Base-by-base conservation (phyloP, 2,888 invertebrate genomes). In the Pocota personata region DNA sequence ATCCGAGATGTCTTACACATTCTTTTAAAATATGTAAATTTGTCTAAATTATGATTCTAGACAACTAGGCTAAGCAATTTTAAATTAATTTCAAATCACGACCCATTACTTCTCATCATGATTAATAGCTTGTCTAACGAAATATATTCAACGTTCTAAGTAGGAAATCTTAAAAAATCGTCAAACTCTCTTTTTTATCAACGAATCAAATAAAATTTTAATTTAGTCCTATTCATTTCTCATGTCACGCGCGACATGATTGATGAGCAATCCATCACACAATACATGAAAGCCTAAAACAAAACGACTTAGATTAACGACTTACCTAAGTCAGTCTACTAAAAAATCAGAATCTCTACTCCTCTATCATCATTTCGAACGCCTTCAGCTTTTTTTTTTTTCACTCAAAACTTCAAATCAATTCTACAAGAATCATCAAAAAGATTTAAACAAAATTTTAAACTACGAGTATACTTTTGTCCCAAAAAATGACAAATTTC, bases 401-500 rank as follows among this genome's bases (percentile, higher is more conserved):
- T 30, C 8, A n/a, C n/a, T n/a, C n/a, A n/a, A n/a, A n/a, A 16
- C 24, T n/a, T 60, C 35, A 10, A 35, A 32, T 35, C 3, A 48
- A n/a, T 35, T 35, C 21, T n/a, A 7, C 35, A 32, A 32, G 21
- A 32, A 32, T 4, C 43, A 62, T 64, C 14, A 27, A 30, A 43
- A 43, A 46, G 43, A 32, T 21, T 21, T 10, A 57, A 16, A 24
- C 30, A 14, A 50, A 35, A 19, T 5, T 12, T 52, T 40, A 27
- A 52, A 35, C 35, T 12, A n/a, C n/a, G n/a, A n/a, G n/a, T n/a
- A 32, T 19, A 21, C 30, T 50, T 62, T 72, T 50, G 35, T 50
- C 27, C 16, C 27, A 30, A 40, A 43, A 64, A 55, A 46, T 71
- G 69, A 78, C 78, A 71, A 71, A 71, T 62, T 77, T 77, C 27